These are phyloP conservation scores for Formicarius rufipectus DNA, from an alignment of 2,113 vertebrate genomes.

Conservation along the genomic window DNA sequence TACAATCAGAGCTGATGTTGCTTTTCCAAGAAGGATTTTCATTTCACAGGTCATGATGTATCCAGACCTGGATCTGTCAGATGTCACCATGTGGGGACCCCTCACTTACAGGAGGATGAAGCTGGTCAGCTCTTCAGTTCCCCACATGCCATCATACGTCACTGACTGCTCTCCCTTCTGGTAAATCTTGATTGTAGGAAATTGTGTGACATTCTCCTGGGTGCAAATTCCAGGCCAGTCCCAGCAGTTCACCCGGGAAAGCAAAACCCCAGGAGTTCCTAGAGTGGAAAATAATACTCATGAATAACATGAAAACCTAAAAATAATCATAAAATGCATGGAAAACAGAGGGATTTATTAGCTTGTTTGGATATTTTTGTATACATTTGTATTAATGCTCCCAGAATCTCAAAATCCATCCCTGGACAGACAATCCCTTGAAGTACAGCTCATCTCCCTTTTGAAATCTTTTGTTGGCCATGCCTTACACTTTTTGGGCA, in stretches of 20 bases:
- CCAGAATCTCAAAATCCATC: neutral
- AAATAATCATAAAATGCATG: neutral
- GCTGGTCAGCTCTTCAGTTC: conserved; percentile 75
- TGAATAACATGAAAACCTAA: neutral
- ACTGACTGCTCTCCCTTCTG: conserved; percentile 56
- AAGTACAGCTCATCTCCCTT: neutral
- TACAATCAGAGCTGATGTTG: neutral
- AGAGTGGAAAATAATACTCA: neutral
- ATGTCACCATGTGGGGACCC: neutral
- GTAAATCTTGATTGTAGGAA: conserved; percentile 83
- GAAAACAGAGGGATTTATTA: neutral
- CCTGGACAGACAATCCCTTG: neutral
- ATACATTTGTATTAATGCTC: neutral
- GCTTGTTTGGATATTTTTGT: neutral
- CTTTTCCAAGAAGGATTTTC: neutral
- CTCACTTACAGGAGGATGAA: conserved; percentile 89
- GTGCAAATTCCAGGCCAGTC: conserved; percentile 87
- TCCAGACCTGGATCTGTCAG: neutral
- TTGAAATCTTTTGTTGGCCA: neutral
- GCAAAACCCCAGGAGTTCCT: conserved; percentile 66
- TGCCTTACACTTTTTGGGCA: neutral
- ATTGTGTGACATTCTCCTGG: conserved; percentile 80
- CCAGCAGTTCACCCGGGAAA: conserved; percentile 84
- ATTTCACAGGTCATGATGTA: neutral
- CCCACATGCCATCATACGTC: conserved; percentile 86